Conservation (phyloP, 2,797 vertebrate genomes). For the Discoglossus pictus region DNA sequence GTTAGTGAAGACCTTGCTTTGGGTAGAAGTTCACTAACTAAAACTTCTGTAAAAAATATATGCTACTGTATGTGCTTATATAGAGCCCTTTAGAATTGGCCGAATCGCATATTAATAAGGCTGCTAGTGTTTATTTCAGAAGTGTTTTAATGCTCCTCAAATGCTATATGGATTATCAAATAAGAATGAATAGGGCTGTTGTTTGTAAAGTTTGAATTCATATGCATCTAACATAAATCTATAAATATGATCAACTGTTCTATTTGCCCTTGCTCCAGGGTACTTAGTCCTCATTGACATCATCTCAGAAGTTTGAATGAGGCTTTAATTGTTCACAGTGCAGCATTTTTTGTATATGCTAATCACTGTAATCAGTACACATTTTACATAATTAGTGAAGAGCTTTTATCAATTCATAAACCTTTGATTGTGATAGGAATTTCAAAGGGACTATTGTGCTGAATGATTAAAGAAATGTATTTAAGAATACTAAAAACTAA, state of each 20-base stretch:
- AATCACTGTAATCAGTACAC: slow-evolving; percentile 56
- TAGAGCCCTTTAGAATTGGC: no score
- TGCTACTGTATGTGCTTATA: no score
- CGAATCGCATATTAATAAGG: no score
- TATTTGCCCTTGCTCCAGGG: slow-evolving; percentile 9
- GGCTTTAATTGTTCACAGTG: slow-evolving; percentile 55
- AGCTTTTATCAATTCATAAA: slow-evolving; percentile 67
- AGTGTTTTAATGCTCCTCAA: no score
- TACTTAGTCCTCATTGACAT: slow-evolving; percentile 55
- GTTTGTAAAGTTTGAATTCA: not conserved
- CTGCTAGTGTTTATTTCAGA: no score
- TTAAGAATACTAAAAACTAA: slow-evolving; percentile 16
- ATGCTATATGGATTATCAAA: not conserved
- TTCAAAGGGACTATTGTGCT: slow-evolving; percentile 67
- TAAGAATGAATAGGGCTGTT: not conserved
- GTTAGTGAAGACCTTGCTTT: no score
- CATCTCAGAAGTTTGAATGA: slow-evolving; percentile 57
- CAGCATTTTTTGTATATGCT: slow-evolving; percentile 62
- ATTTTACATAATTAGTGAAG: slow-evolving; percentile 62
- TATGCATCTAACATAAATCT: slow-evolving; percentile 1
- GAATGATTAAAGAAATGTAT: slow-evolving; percentile 54
- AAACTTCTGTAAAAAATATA: no score
- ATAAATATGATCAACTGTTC: slow-evolving; percentile 18
- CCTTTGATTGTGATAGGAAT: slow-evolving; percentile 66
- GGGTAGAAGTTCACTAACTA: no score